Conservation (phyloP, 2,113 vertebrate species). For the Tursiops truncatus region DNA sequence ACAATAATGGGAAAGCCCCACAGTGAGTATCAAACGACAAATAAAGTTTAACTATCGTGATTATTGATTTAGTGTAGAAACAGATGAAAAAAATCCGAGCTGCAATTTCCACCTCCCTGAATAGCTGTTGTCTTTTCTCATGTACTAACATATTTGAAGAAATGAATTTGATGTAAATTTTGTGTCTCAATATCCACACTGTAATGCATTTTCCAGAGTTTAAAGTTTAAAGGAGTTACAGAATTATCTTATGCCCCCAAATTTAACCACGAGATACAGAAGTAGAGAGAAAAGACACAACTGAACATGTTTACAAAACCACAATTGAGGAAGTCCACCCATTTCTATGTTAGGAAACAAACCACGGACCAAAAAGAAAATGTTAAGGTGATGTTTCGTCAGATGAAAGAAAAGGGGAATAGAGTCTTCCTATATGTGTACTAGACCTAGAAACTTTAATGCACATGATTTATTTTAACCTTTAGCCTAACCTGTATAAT, state of each 20-base stretch:
- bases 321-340: not conserved
- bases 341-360: not conserved
- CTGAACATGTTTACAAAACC: not conserved
- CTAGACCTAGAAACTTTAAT: not conserved
- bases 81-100: not conserved
- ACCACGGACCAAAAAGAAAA: not conserved
- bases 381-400: not conserved
- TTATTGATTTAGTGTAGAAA: not conserved
- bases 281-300: not conserved
- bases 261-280: not conserved
- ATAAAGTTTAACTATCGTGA: not conserved
- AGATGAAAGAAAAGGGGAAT: not conserved
- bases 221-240: not conserved
- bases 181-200: not conserved
- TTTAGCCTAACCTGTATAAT: not conserved
- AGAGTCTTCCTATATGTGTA: not conserved
- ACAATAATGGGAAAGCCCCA: not conserved
- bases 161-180: not conserved
- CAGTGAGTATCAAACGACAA: not conserved
- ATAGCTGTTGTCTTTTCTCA: not conserved
- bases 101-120: not conserved
- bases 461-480: not conserved
- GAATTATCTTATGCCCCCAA: not conserved
- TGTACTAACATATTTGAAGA: not conserved
- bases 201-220: not conserved